A percentile compares a stretch with the other conserved stretches of the same genome.
Conservation (phyloP, 2,113 vertebrate species). For the Sterrhoptilus dennistouni region DNA sequence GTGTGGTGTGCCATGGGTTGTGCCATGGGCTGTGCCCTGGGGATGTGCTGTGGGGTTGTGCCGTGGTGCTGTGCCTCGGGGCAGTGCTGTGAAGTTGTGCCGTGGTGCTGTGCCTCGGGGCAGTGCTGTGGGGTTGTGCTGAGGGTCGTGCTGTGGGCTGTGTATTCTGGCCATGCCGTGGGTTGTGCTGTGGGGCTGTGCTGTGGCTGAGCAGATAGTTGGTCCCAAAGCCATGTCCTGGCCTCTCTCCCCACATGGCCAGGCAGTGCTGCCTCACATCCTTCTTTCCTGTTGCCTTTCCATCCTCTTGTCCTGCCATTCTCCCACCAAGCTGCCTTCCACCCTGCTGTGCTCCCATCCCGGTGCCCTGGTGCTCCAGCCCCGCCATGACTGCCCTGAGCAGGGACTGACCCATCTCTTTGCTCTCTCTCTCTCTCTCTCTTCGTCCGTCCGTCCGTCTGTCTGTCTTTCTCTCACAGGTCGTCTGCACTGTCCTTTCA, state of each 20-base stretch:
- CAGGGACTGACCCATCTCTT: constrained; percentile 79
- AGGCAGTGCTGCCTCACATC: not conserved
- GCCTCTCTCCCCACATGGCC: not conserved
- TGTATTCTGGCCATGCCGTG: not conserved
- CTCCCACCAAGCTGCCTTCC: not conserved
- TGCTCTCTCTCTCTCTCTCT: constrained; percentile 78
- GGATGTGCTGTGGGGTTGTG: not conserved
- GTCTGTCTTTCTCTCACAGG: constrained; percentile 85
- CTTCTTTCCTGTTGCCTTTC: not conserved
- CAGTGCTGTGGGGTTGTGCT: not conserved
- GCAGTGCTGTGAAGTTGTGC: not conserved
- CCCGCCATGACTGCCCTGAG: constrained; percentile 1
- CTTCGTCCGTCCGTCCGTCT: constrained; percentile 62
- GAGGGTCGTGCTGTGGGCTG: not conserved
- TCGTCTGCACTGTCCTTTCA: constrained; percentile 97
- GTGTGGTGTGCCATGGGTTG: not conserved
- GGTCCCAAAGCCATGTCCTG: not conserved
- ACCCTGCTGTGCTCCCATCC: not conserved
- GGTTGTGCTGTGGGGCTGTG: not conserved
- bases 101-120: not conserved
- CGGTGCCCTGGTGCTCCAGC: constrained; percentile 46
- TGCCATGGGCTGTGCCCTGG: not conserved
- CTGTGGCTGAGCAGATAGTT: not conserved
- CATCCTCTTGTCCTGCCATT: not conserved
- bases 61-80: not conserved